Evolutionary conservation across 2,888 invertebrate species (phyloP).

Genomic region (Cosmorhoe ocellata): DNA sequence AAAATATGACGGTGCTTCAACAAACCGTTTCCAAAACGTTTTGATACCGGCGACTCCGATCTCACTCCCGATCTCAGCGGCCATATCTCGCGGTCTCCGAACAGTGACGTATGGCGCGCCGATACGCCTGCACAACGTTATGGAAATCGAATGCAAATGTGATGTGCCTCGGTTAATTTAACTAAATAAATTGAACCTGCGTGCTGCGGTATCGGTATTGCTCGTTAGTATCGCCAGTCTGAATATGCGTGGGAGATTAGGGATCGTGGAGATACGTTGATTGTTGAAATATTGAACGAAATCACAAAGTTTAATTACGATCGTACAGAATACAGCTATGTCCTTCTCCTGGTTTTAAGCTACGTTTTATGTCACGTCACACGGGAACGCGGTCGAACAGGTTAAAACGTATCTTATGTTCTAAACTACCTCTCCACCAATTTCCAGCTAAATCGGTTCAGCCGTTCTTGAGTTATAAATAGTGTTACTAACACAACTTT

Average conservation of each 20-base stretch:
- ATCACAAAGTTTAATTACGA: neutral
- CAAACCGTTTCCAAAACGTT: conserved; percentile 25
- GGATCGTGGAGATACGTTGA: conserved; percentile 12
- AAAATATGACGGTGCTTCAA: too few relatives aligned
- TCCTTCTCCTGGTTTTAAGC: too few relatives aligned
- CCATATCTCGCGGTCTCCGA: conserved; percentile 49
- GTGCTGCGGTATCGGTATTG: conserved; percentile 66
- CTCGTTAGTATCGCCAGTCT: conserved; percentile 48
- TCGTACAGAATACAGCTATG: too few relatives aligned
- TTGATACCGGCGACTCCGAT: conserved; percentile 43
- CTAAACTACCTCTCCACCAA: too few relatives aligned
- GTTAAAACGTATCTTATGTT: too few relatives aligned
- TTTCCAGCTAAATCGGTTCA: too few relatives aligned
- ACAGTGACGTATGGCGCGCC: conserved; percentile 75
- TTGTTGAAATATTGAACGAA: neutral
- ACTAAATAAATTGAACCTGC: conserved; percentile 75
- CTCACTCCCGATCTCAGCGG: conserved; percentile 44
- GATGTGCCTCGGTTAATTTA: conserved; percentile 74
- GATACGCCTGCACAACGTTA: conserved; percentile 73
- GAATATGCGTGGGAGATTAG: conserved; percentile 36
- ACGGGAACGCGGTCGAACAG: too few relatives aligned
- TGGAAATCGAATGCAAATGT: conserved; percentile 81
- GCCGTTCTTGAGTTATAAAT: too few relatives aligned
- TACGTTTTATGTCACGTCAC: too few relatives aligned
- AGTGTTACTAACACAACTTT: too few relatives aligned